phyloP scores from a whole-genome alignment of 1,140 invertebrate species.

The Rhizoglyphus robini region DNA sequence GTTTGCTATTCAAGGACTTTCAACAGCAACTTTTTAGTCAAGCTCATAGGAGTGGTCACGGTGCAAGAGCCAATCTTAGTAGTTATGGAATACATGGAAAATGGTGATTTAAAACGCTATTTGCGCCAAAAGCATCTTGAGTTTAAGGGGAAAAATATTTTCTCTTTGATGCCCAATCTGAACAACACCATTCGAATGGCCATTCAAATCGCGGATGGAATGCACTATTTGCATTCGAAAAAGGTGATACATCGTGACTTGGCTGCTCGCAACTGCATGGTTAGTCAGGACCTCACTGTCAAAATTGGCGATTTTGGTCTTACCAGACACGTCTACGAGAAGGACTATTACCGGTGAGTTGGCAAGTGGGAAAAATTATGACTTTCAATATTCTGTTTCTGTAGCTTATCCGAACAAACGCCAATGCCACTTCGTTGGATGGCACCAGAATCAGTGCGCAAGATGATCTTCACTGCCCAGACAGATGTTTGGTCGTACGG shows the following conservation, averaged over 20 bases:
- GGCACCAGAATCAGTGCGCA: slow-evolving; percentile 91
- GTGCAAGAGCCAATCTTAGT: slow-evolving; percentile 74
- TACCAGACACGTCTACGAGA: slow-evolving; percentile 77
- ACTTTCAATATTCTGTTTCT: not conserved
- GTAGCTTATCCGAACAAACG: slow-evolving; percentile 28
- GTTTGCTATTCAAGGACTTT: slow-evolving; percentile 43
- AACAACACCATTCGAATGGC: slow-evolving; percentile 38
- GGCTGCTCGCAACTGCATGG: slow-evolving; percentile 86
- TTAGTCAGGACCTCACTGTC: slow-evolving; percentile 78
- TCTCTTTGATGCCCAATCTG: slow-evolving; percentile 1
- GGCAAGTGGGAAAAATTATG: too few relatives aligned
- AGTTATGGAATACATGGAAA: slow-evolving; percentile 92
- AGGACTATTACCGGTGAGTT: slow-evolving; percentile 49
- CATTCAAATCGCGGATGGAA: slow-evolving; percentile 63
- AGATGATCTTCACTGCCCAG: slow-evolving; percentile 88
- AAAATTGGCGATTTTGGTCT: slow-evolving; percentile 92
- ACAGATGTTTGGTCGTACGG: slow-evolving; percentile 97
- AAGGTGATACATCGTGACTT: slow-evolving; percentile 94
- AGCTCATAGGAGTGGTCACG: slow-evolving; percentile 81
- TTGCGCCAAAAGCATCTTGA: slow-evolving; percentile 71
- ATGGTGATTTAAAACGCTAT: slow-evolving; percentile 85
- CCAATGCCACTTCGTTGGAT: slow-evolving; percentile 54
- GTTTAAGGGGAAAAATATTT: slow-evolving; percentile 29
- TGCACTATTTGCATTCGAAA: slow-evolving; percentile 87
- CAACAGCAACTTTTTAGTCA: slow-evolving; percentile 79